Base-by-base conservation (phyloP, 1,140 invertebrate species). In the Trichogramma pretiosum region DNA sequence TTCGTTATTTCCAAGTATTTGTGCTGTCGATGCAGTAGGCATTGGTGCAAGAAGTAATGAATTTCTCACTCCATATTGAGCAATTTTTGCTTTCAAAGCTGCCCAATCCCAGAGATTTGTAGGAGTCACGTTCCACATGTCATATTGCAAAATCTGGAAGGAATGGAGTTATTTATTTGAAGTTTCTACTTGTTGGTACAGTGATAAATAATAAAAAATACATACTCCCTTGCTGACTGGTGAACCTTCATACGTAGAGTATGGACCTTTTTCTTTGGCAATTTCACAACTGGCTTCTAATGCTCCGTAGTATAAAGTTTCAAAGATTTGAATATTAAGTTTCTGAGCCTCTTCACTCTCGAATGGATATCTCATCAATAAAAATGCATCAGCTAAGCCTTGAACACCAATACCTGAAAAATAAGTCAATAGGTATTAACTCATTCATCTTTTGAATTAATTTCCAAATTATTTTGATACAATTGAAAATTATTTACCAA, bases 1-100 rank as follows among this genome's bases (percentile, higher is more conserved):
- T 71, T 99, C 95, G 69, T 99, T 99, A 61, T 99, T 99, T 11
- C 96, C 97, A 23, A 99, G 77, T 62, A 99, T 99, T 74, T 99
- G 96, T 5, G 97, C 95, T 1, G 97, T 99, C 2, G 94, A 98
- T 11, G 96, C 95, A 11, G 96, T 99, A 2, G 96, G 97, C 96
- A 99, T 99, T 1, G 95, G 94, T 0, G 97, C 94, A 37, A 99
- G 56, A 3, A 99, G 73, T 8, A 99, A 73, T 13, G 92, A 96
- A 75, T 99, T 99, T 37, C 95, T 74, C 0, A 99, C 74, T 19
- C 97, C 97, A 74, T 93, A 77, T 67, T 90, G 78, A 9, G 83
- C 81, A 58, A 99, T 98, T 60, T 89, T 87, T 52, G 74, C 76
- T 68, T 93, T 93, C 23, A 99, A 72, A 11, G 60, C 69, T 14